phyloP scores from a whole-genome alignment of 2,797 vertebrate genomes.

The Muscicapa comitata region DNA sequence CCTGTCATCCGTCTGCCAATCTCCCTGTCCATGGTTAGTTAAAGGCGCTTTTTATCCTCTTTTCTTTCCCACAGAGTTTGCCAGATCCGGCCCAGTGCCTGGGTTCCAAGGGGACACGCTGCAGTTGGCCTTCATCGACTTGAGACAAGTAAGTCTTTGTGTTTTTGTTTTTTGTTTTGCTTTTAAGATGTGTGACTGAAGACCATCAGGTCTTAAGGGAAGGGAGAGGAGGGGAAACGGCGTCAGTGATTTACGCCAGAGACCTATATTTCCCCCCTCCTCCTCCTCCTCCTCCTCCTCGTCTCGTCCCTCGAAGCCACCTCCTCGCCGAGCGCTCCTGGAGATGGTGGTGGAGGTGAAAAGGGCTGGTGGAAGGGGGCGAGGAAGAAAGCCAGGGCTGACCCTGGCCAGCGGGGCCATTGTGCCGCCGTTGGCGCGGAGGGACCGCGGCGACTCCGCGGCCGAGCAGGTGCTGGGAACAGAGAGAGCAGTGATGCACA shows the following conservation, averaged over 20 bases:
- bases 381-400: constrained; percentile 66
- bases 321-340: constrained; percentile 66
- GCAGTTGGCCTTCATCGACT: constrained; percentile 99
- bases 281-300: not conserved
- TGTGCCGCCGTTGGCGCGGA: constrained; percentile 51
- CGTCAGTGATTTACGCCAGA: constrained; percentile 71
- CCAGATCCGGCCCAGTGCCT: constrained; percentile 99
- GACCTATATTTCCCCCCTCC: constrained; percentile 65
- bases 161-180: constrained; percentile 85
- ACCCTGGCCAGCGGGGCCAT: constrained; percentile 60
- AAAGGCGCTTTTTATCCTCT: constrained; percentile 88
- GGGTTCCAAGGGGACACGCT: constrained; percentile 99
- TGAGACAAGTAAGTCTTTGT: constrained; percentile 99
- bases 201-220: constrained; percentile 84
- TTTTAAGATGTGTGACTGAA: constrained; percentile 87
- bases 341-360: constrained; percentile 68
- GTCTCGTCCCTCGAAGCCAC: constrained; percentile 30
- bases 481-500: constrained; percentile 63
- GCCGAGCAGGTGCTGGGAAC: constrained; percentile 69
- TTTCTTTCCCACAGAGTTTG: constrained; percentile 99
- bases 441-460: constrained; percentile 10
- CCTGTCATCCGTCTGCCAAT: constrained; percentile 99
- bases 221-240: constrained; percentile 70
- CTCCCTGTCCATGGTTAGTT: constrained; percentile 95
- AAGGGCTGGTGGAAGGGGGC: constrained; percentile 57